Base-by-base conservation (phyloP, 2,797 vertebrate species). In the Macropodus opercularis region DNA sequence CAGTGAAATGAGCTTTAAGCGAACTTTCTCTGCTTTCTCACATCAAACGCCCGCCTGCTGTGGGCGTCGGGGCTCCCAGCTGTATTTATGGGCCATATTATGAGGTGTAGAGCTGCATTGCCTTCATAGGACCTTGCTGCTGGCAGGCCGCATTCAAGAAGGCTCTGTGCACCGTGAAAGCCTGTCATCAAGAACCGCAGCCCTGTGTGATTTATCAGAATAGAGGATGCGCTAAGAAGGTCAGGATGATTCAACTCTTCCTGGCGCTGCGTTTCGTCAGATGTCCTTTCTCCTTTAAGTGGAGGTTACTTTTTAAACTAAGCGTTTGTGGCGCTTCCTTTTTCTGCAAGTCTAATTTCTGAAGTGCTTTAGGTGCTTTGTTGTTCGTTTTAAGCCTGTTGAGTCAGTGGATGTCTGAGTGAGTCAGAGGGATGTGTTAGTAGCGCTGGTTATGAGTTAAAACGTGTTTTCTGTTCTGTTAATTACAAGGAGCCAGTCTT, bases 101-200 rank as follows among this genome's bases (percentile, higher is more conserved):
- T 67, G 66, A 80, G 81, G 63, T 70, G 75, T 46, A 31, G 64
- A 57, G 63, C 82, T 63, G 56, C 54, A 47, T 85, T 90, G 84
- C 82, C 81, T 88, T 82, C 73, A 67, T 22, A 57, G 77, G 85
- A 86, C 87, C 85, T 89, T 85, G 87, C 75, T 66, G 34, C 47
- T 81, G 84, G 83, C 84, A 75, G 80, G 41, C 58, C 60, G 63
- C 49, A 47, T 70, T 74, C 9, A 38, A 61, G 70, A 35, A 31
- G 34, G 42, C 72, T 60, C 58, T 40, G 53, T 54, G 68, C 62
- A 48, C 76, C 11, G 24, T 81, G 75, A 84, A 84, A 83, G 79
- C 70, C 80, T 79, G 83, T 84, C 87, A 81, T 85, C 81, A 73
- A 66, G 63, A 66, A 51, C 67, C 26, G 22, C 63, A 51, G 66